Evolutionary conservation across 2,888 invertebrate genomes (phyloP), one percentile per base, ranked within the genome.

Genomic region (Pseudococcus viburni): DNA sequence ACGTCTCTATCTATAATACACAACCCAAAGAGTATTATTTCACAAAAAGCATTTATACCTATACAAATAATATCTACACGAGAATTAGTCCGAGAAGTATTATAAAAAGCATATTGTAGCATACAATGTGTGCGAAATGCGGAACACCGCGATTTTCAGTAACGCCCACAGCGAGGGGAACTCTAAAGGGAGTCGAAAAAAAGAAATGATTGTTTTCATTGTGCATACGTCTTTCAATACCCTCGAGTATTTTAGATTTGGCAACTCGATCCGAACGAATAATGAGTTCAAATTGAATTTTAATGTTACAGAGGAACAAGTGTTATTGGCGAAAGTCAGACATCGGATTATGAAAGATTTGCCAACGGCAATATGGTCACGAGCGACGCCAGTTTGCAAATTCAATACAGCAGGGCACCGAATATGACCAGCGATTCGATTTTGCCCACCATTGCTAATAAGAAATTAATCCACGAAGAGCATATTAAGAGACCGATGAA

Each of bases 401-500:
- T 87, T 15, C 87, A 73, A 51, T 87, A 87, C 87, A 87, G 80
- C 22, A 46, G 87, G 19, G 87, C 87, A 26, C 77, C 87, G 46
- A 87, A 73, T 39, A 87, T 87, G 87, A 73, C 87, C 77, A 87
- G 22, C 15, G 87, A 87, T 46, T 46, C 87, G 46, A 87, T 87
- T 46, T 26, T 87, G 46, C 77, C 87, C 11, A 87, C 51, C 11
- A 87, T 87, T 9, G 77, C 77, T 22, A 77, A 46, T 22, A 88
- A 88, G 42, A 88, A 88, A 84, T 33, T 88, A 2, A 84, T 88
- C 11, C 88, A 88, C 46, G 88, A 88, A 22, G 88, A 88, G 68
- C 97, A 98, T 92, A 98, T 99, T 91, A 99, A 98, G 92, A 93
- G 98, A 26, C 98, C 98, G 1, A 98, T 99, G 98, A 98, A 98